phyloP scores from a whole-genome alignment of 2,888 invertebrate species.

The Pterobdella sp. region DNA sequence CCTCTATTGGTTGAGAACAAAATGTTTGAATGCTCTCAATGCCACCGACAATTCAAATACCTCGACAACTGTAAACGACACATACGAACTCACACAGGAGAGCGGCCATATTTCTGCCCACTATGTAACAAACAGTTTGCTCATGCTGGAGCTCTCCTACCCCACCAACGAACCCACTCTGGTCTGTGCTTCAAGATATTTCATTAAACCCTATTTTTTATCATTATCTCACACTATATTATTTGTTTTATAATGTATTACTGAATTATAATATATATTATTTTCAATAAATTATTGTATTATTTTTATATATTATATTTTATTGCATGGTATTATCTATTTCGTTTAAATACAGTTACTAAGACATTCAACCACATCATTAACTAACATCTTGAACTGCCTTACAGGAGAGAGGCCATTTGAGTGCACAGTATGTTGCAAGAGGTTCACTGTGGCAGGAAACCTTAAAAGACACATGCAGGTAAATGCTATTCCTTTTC shows the following conservation, averaged over 20 bases:
- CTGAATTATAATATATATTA: too few species aligned
- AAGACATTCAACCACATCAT: too few species aligned
- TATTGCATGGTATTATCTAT: too few species aligned
- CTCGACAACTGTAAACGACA: constrained; percentile 29
- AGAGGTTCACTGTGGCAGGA: constrained; percentile 28
- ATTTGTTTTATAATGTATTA: too few species aligned
- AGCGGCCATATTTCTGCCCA: constrained; percentile 25
- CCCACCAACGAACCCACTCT: constrained; percentile 25
- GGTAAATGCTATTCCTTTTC: background rate
- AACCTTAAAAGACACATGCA: constrained; percentile 29
- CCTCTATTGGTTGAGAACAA: constrained; percentile 23
- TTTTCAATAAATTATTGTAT: too few species aligned
- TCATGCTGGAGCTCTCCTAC: constrained; percentile 26
- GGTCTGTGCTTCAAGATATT: constrained; percentile 10
- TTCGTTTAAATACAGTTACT: too few species aligned
- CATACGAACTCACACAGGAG: constrained; percentile 28
- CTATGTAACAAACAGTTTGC: constrained; percentile 28
- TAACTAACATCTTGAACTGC: too few species aligned
- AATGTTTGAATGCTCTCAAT: constrained; percentile 25
- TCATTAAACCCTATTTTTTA: too few species aligned
- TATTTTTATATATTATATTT: too few species aligned
- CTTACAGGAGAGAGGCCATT: constrained; percentile 23
- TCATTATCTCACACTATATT: too few species aligned
- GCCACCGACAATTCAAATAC: constrained; percentile 27
- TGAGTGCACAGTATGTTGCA: constrained; percentile 28